Evolutionary conservation across 2,888 invertebrate genomes (phyloP).

Genomic region (Chymomyza procnemis): DNA sequence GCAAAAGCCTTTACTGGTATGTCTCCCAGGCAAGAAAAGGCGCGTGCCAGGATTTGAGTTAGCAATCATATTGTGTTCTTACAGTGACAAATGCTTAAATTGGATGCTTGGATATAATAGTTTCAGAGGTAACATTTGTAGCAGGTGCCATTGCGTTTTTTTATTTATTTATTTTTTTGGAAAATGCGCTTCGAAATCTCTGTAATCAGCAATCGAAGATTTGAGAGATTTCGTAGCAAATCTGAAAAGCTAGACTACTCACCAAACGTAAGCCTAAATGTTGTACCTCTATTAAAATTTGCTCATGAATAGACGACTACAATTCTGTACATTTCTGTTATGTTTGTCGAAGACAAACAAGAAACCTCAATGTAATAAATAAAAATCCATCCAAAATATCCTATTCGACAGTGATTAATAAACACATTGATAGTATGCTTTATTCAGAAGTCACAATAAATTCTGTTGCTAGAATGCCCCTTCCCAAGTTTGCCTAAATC

Average conservation of each 20-base stretch:
- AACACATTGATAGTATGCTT: constrained; percentile 21
- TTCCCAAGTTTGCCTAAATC: constrained; percentile 32
- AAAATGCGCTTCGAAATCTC: constrained; percentile 24
- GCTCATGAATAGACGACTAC: not conserved
- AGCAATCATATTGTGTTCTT: not conserved
- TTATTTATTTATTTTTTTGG: too few relatives aligned
- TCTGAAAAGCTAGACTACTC: not conserved
- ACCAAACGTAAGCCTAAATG: too few relatives aligned
- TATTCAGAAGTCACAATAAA: not conserved
- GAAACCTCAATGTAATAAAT: not conserved
- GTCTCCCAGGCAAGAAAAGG: not conserved
- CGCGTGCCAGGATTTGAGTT: not conserved
- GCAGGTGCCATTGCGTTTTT: constrained; percentile 37
- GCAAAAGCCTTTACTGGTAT: constrained; percentile 24
- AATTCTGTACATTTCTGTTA: not conserved
- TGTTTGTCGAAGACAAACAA: not conserved
- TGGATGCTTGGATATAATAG: not conserved
- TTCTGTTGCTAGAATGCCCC: not conserved
- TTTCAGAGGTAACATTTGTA: not conserved
- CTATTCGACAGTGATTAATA: constrained; percentile 37
- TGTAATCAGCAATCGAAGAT: not conserved
- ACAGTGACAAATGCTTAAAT: constrained; percentile 22
- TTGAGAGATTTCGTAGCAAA: not conserved
- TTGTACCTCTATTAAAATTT: too few relatives aligned
- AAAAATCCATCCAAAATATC: not conserved